A percentile compares a stretch with the other conserved stretches of the same genome.
Evolutionary conservation across 2,113 vertebrate genomes (phyloP).

Genomic region (Myanophis thanlyinensis): DNA sequence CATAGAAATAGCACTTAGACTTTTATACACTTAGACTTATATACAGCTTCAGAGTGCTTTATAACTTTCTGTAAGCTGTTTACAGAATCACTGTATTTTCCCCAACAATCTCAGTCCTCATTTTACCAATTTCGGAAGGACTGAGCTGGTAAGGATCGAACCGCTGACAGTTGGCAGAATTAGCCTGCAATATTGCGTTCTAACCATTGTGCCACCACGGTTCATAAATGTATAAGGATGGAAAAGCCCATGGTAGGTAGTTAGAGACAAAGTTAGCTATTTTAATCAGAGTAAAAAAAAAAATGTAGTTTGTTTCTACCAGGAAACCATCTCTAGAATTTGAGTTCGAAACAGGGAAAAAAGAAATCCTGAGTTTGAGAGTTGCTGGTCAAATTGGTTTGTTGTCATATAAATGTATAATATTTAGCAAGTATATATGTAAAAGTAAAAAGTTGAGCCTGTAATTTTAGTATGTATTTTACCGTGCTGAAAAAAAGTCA

Average conservation of each 20-base stretch:
- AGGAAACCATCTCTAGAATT: neutral
- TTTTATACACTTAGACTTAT: neutral
- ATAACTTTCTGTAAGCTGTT: neutral
- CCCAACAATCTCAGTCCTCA: neutral
- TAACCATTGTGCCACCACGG: neutral
- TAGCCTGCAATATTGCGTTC: no score
- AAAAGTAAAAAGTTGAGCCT: neutral
- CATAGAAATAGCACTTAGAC: neutral
- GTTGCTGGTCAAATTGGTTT: neutral
- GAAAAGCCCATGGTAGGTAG: neutral
- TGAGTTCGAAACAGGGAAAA: rapidly evolving
- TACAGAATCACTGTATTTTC: neutral
- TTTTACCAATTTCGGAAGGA: neutral
- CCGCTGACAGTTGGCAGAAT: no score
- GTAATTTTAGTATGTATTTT: neutral
- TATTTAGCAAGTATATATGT: neutral
- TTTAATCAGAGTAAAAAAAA: neutral
- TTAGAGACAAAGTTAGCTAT: neutral
- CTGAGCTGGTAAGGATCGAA: neutral
- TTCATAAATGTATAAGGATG: neutral
- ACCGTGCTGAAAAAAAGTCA: neutral
- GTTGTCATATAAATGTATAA: neutral
- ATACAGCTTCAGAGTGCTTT: neutral
- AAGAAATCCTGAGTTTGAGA: neutral
- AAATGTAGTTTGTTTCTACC: neutral